Percentiles rank a stretch among this genome's conserved stretches.
phyloP scores from a whole-genome alignment of 2,888 invertebrate species.

The Tinea semifulvella region DNA sequence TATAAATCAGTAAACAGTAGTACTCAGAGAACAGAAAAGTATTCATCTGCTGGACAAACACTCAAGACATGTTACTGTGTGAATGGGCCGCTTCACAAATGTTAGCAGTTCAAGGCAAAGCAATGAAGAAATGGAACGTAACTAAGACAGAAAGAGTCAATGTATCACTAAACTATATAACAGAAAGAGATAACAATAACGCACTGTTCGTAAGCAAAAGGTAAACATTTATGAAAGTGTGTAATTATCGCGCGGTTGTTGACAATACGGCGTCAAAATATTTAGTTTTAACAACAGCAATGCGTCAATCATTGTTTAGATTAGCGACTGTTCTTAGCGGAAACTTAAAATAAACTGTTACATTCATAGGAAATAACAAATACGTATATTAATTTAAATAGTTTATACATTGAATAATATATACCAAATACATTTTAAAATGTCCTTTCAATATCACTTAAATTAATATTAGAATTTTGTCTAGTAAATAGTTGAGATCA shows the following conservation, averaged over 20 bases:
- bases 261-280: slow-evolving; percentile 7
- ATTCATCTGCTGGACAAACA: too few relatives aligned
- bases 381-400: too few relatives aligned
- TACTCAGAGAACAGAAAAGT: too few relatives aligned
- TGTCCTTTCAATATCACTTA: too few relatives aligned
- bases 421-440: too few relatives aligned
- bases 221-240: slow-evolving; percentile 12
- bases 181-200: background rate
- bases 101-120: slow-evolving; percentile 5
- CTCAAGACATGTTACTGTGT: background rate
- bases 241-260: slow-evolving; percentile 6
- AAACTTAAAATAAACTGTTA: background rate
- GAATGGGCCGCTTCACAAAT: background rate
- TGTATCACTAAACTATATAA: background rate
- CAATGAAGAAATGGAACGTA: slow-evolving; percentile 1
- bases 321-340: background rate
- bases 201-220: background rate
- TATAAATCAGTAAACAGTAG: too few relatives aligned
- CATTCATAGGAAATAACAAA: slow-evolving; percentile 3
- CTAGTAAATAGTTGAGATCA: too few relatives aligned
- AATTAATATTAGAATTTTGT: too few relatives aligned
- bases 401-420: too few relatives aligned
- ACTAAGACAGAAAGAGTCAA: background rate
- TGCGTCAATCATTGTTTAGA: slow-evolving; percentile 1
- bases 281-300: background rate